Evolutionary conservation across 1,140 invertebrate genomes (phyloP), one percentile per base, ranked within the genome.

Genomic region (Lucilia cuprina): DNA sequence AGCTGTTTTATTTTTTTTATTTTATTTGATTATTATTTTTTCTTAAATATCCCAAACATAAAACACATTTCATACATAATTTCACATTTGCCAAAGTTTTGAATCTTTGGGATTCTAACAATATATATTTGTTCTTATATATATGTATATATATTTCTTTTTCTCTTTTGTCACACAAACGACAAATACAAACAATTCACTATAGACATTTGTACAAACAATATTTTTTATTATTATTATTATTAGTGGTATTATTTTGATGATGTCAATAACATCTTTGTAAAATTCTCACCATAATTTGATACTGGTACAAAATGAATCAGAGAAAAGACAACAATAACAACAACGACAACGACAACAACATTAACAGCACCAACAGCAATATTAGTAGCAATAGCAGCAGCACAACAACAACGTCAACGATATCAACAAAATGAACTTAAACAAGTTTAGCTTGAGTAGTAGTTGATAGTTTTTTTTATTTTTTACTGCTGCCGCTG

Each of bases 201-300:
- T 30, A 30, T 30, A 30, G 25, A 30, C 25, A 30, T 30, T 30
- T 41, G 41, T 41, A 41, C 41, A 41, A 60, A 60, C 13, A 60
- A 60, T 60, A 60, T n/a, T 70, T 70, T 19, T 70, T 70, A 21
- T 70, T 70, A 60, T 60, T 60, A 60, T n/a, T 60, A 60, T 60
- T 60, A 60, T 17, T 60, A 60, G 55, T n/a, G 14, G 14, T n/a
- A n/a, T 60, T n/a, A n/a, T 70, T 70, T 70, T 70, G 65, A 70
- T 70, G 65, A 70, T 70, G 65, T 70, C 65, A 70, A 70, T 70
- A 70, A 70, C 65, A 70, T 70, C 21, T 55, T 55, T 55, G 50
- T 21, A 70, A 80, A 80, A 21, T 80, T 80, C 77, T 80, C 77
- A 80, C 77, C 77, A 49, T 80, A 80, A 80, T 80, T 50, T 80